These are phyloP conservation scores for Misgurnus anguillicaudatus DNA, from an alignment of 2,113 vertebrate species.

Conservation along the genomic window DNA sequence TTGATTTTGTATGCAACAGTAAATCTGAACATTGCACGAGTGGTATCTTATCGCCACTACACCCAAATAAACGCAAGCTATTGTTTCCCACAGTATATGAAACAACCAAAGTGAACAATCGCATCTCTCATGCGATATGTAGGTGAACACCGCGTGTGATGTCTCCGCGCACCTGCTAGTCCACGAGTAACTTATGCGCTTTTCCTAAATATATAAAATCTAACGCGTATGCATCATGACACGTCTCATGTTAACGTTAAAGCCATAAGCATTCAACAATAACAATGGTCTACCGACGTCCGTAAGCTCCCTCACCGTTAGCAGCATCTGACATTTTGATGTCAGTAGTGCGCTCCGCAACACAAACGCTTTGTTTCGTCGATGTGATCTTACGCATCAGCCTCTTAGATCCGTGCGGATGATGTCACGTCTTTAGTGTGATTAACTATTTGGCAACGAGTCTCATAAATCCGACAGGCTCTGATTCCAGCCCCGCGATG, in stretches of 20 bases:
- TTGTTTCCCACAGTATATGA: not conserved
- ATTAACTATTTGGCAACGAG: not conserved
- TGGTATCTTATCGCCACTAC: not conserved
- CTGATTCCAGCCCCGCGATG: conserved; percentile 31
- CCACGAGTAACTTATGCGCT: conserved; percentile 26
- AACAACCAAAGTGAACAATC: not conserved
- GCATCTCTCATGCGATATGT: not conserved
- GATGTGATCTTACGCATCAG: conserved; percentile 4
- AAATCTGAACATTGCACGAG: not conserved
- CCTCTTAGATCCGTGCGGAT: conserved; percentile 4
- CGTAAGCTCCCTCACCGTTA: conserved; percentile 3
- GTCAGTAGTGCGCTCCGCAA: conserved; percentile 7
- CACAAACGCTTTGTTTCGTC: conserved; percentile 27
- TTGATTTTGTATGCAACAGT: not conserved
- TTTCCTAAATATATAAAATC: not conserved
- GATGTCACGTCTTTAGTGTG: conserved; percentile 1
- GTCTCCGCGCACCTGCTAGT: conserved; percentile 27
- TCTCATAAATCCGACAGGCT: conserved; percentile 22
- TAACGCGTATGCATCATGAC: not conserved
- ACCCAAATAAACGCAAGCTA: not conserved
- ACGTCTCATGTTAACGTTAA: not conserved
- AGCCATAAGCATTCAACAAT: not conserved
- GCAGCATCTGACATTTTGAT: conserved; percentile 33
- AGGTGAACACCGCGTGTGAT: not conserved
- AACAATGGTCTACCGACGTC: conserved; percentile 19